Evolutionary conservation across 2,113 vertebrate genomes (phyloP).

Genomic region (Crypturellus undulatus): DNA sequence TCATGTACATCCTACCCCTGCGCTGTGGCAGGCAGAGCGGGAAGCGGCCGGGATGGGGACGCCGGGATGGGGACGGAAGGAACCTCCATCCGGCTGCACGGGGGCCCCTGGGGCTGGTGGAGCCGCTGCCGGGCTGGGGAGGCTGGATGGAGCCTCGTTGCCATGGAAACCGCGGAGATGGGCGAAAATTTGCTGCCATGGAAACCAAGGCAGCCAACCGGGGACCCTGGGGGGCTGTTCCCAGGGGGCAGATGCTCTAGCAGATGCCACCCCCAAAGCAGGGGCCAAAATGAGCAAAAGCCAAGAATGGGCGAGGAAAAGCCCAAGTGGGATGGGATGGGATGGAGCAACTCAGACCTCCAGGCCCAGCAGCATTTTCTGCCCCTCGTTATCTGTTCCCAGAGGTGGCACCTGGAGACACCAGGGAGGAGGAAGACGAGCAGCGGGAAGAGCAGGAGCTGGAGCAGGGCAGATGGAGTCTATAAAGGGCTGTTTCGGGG

Average conservation of each 20-base stretch:
- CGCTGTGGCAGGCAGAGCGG: too few species aligned
- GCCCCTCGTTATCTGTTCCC: background rate
- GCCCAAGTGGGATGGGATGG: background rate
- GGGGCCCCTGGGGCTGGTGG: too few species aligned
- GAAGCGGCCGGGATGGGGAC: too few species aligned
- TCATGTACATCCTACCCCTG: background rate
- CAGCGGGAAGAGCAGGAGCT: accelerated
- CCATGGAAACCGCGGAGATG: background rate
- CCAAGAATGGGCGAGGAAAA: too few species aligned
- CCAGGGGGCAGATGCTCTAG: accelerated
- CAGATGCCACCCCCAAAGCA: background rate
- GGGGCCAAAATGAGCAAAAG: background rate
- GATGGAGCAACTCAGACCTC: background rate
- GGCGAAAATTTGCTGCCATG: background rate
- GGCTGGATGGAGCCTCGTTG: background rate
- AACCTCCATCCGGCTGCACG: too few species aligned
- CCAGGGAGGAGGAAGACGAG: accelerated
- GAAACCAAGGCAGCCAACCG: background rate
- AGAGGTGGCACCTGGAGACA: background rate
- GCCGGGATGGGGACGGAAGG: too few species aligned
- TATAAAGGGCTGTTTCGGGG: background rate
- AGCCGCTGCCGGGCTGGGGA: background rate
- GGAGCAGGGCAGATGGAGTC: background rate
- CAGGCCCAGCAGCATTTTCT: background rate
- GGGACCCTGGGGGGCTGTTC: background rate